A percentile compares a stretch with the other conserved stretches of the same genome.
phyloP scores from a whole-genome alignment of 2,888 invertebrate genomes.

The Netelia melanura region DNA sequence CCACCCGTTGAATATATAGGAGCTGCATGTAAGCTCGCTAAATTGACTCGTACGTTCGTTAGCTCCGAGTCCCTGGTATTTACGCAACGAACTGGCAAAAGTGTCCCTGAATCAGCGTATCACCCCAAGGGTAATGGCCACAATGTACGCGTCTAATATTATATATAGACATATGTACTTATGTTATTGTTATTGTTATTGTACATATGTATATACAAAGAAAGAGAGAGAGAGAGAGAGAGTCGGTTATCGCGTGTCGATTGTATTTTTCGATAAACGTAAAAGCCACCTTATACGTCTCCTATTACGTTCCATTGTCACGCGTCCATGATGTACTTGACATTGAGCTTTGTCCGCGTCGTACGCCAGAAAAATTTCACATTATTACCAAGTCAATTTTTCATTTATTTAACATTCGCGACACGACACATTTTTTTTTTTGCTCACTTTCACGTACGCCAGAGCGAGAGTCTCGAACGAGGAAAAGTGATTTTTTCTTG shows the following conservation, averaged over 20 bases:
- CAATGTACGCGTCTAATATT: slow-evolving; percentile 23
- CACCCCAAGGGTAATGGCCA: slow-evolving; percentile 60
- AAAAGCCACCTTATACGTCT: slow-evolving; percentile 38
- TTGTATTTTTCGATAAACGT: slow-evolving; percentile 56
- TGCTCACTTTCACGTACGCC: not conserved
- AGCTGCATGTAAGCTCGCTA: slow-evolving; percentile 8
- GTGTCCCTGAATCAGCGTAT: slow-evolving; percentile 56
- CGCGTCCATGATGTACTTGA: slow-evolving; percentile 45
- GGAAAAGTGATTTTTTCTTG: not conserved
- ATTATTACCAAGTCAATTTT: not conserved
- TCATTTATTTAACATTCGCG: not conserved
- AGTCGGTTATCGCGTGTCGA: slow-evolving; percentile 54
- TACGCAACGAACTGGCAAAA: slow-evolving; percentile 7
- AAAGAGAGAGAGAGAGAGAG: not conserved
- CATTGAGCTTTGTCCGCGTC: slow-evolving; percentile 1
- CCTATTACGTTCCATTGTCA: slow-evolving; percentile 40
- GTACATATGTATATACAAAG: not conserved
- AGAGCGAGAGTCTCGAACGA: not conserved
- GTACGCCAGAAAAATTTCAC: slow-evolving; percentile 5
- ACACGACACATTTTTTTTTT: not conserved
- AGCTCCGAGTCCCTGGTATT: not conserved
- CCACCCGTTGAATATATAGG: not conserved
- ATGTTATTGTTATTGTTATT: too few species aligned
- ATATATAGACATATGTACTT: slow-evolving; percentile 17
- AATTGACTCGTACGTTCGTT: slow-evolving; percentile 22